phyloP scores from a whole-genome alignment of 2,113 vertebrate species.

The Mugil cephalus region DNA sequence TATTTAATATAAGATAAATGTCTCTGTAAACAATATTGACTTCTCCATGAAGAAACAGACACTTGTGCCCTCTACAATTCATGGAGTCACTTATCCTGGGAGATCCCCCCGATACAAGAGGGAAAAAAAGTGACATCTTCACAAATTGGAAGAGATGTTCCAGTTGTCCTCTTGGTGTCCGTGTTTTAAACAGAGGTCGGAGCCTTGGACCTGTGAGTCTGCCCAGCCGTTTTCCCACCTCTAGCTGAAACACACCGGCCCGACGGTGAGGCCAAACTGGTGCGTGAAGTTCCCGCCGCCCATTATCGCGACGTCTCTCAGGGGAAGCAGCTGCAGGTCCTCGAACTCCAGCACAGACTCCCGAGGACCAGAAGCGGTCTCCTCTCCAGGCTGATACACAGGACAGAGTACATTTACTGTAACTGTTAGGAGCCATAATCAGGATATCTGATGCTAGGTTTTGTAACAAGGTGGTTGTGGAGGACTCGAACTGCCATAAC shows the following conservation, averaged over 20 bases:
- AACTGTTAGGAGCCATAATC: too few species aligned
- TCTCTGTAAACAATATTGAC: constrained; percentile 82
- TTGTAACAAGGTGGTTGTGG: too few species aligned
- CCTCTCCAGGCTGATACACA: constrained; percentile 74
- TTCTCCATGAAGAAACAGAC: constrained; percentile 44
- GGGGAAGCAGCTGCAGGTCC: constrained; percentile 88
- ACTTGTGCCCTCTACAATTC: constrained; percentile 38
- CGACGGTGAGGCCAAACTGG: constrained; percentile 88
- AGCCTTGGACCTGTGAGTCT: constrained; percentile 27
- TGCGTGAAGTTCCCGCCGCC: constrained; percentile 77
- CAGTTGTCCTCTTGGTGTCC: constrained; percentile 39
- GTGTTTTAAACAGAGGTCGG: constrained; percentile 28
- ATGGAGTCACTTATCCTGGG: constrained; percentile 52
- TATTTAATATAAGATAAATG: constrained; percentile 72
- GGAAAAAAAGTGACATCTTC: constrained; percentile 24
- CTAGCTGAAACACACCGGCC: constrained; percentile 92
- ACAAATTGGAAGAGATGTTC: constrained; percentile 23
- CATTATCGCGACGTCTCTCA: constrained; percentile 88
- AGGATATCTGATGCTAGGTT: too few species aligned
- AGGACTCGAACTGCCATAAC: too few species aligned
- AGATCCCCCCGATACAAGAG: constrained; percentile 34
- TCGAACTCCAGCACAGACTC: constrained; percentile 89
- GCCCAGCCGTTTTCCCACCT: neutral
- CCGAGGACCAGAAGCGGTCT: constrained; percentile 68
- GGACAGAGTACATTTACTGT: neutral